Base-by-base conservation (phyloP, 2,113 vertebrate genomes). In the Leptobrachium leishanense region DNA sequence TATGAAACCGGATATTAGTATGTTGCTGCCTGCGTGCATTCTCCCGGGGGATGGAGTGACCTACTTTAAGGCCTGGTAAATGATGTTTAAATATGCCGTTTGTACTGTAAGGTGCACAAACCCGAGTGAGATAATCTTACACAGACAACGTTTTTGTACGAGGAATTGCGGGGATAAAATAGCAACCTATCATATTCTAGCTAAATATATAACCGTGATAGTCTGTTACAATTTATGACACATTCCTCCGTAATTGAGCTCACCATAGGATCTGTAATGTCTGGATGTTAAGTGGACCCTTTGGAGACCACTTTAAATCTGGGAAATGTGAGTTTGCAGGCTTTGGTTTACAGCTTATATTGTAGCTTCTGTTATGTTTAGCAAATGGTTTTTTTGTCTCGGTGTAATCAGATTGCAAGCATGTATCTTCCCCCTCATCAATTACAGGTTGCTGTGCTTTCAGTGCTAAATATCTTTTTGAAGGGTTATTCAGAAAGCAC, bases 31-130 rank as follows among this genome's bases (percentile, higher is more conserved):
- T 59, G 55, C 10, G 43, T 46, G 50, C 43, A 54, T 54, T 39
- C 69, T 72, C 46, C 69, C 50, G 13, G 69, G 8, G 50, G 50
- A 72, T 4, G 31, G 2, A 13, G 50, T 55, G 69, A 72, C 69
- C 69, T 72, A 72, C 31, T 72, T 53, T 54, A 13, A 72, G 42
- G 4, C 46, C 12, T 50, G 50, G 69, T n/a, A 20, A 43, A 15
- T 69, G n/a, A 50, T n/a, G 43, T 50, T 50, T 69, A 68, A 43
- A 42, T 15, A 68, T 68, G 46, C 46, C 46, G 8, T 50, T 50
- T 50, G 46, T 50, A 50, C 46, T 5, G 46, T 50, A 50, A 50
- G 46, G 46, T 50, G 46, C 46, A 5, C 46, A 50, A 50, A 50
- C 8, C 46, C 46, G 8, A 4, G 8, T 50, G 46, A 50, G 46